These are phyloP conservation scores for Enteromius mattozi DNA, from an alignment of 2,797 vertebrate species.

Conservation along the genomic window DNA sequence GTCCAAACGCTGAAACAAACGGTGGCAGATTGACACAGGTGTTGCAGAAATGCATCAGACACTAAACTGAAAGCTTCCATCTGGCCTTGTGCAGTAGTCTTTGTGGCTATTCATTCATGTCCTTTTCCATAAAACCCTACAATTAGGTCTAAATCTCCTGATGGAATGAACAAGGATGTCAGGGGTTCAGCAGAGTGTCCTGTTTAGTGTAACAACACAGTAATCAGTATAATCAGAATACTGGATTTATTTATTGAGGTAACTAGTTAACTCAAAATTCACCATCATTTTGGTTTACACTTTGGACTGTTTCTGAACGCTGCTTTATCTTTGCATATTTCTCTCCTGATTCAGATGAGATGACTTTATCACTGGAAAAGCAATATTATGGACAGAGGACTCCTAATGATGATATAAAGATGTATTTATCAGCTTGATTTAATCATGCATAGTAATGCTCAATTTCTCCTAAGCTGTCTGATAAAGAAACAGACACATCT, in stretches of 20 bases:
- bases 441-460: neutral
- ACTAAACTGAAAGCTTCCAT: neutral
- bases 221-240: constrained; percentile 4
- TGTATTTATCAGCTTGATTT: neutral
- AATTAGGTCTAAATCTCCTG: neutral
- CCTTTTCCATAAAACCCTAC: constrained; percentile 5
- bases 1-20: neutral
- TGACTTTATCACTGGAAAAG: neutral
- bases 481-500: neutral
- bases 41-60: constrained; percentile 29
- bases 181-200: neutral
- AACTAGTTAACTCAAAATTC: neutral
- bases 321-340: neutral
- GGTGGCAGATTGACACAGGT: constrained; percentile 3
- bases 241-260: neutral
- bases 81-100: neutral
- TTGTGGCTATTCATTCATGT: neutral
- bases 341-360: neutral
- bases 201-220: constrained; percentile 24
- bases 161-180: constrained; percentile 1
- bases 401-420: neutral
- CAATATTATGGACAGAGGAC: neutral
- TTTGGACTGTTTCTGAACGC: neutral
- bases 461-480: neutral
- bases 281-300: neutral